phyloP scores from a whole-genome alignment of 2,797 vertebrate genomes.

The Phaenicophaeus curvirostris region DNA sequence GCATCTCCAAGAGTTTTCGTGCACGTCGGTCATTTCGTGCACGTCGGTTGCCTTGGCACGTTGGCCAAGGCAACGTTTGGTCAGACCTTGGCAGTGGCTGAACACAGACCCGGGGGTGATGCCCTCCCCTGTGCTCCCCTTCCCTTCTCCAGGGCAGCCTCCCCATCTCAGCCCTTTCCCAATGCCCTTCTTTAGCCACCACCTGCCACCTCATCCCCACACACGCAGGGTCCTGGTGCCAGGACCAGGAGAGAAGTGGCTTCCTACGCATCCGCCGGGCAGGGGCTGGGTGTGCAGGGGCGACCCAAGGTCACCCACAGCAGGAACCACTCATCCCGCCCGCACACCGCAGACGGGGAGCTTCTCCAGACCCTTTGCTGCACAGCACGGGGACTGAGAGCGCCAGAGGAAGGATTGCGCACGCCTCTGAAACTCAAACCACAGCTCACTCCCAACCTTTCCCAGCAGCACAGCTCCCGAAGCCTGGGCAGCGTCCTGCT shows the following conservation, averaged over 20 bases:
- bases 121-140: not conserved
- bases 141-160: not conserved
- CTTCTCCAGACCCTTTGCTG: not conserved
- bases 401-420: accelerated
- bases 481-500: accelerated
- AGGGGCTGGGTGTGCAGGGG: accelerated
- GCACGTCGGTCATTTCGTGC: too few relatives aligned
- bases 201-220: not conserved
- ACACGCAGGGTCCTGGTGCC: not conserved
- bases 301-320: accelerated
- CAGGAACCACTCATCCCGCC: not conserved
- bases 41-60: too few relatives aligned
- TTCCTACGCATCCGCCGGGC: accelerated
- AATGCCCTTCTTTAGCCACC: not conserved
- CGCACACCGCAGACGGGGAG: accelerated
- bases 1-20: accelerated
- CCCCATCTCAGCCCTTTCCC: not conserved
- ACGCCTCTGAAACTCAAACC: not conserved
- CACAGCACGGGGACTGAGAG: accelerated
- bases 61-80: accelerated
- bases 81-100: accelerated
- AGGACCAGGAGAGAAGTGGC: accelerated
- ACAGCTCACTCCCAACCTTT: not conserved
- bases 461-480: not conserved
- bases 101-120: not conserved